Conservation (phyloP, 2,113 vertebrate species). For the Perca flavescens region DNA sequence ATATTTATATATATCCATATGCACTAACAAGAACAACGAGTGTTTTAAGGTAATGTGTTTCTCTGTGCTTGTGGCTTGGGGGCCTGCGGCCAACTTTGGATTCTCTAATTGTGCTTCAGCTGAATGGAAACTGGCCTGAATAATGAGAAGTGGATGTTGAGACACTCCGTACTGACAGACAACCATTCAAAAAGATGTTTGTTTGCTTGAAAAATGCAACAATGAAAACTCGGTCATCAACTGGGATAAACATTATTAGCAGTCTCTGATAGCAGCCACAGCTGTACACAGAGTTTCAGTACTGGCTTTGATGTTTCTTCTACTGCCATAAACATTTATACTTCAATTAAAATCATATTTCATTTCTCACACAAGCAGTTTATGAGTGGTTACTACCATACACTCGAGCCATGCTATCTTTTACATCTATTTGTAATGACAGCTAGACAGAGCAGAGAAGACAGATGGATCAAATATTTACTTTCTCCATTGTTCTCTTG, state of each 20-base stretch:
- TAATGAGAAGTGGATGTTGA: constrained; percentile 69
- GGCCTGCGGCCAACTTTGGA: constrained; percentile 40
- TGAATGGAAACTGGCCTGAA: constrained; percentile 48
- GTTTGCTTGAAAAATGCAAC: constrained; percentile 68
- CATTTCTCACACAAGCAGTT: constrained; percentile 70
- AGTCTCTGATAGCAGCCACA: constrained; percentile 63
- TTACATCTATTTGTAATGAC: constrained; percentile 75
- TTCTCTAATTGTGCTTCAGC: neutral
- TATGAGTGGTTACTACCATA: constrained; percentile 54
- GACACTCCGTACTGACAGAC: constrained; percentile 58
- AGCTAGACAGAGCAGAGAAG: constrained; percentile 76
- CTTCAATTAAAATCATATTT: constrained; percentile 81
- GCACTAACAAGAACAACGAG: too few species aligned
- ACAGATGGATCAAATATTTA: constrained; percentile 85
- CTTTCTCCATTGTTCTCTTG: constrained; percentile 78
- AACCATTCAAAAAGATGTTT: constrained; percentile 56
- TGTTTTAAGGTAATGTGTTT: too few species aligned
- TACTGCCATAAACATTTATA: constrained; percentile 76
- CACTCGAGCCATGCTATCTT: constrained; percentile 53
- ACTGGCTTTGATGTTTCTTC: constrained; percentile 70
- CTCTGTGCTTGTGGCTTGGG: constrained; percentile 9
- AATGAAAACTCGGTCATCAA: constrained; percentile 65
- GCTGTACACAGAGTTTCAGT: constrained; percentile 57
- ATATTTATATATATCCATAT: too few species aligned
- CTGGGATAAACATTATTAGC: constrained; percentile 73